Evolutionary conservation across 2,113 vertebrate species (phyloP).

Genomic region (Phyllostomus hastatus): DNA sequence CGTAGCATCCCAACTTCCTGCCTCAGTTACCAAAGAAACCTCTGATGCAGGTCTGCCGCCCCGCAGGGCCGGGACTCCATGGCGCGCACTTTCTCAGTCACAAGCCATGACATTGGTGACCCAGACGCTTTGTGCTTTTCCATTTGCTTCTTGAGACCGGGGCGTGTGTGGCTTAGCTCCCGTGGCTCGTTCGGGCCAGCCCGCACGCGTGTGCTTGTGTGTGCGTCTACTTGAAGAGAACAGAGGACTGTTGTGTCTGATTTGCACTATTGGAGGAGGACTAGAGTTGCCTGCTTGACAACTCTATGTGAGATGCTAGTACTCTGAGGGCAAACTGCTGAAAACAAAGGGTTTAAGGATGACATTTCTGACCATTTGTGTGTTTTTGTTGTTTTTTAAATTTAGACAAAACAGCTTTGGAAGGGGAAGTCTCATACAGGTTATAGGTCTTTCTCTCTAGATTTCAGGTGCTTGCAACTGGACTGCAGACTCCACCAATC

Average conservation of each 20-base stretch:
- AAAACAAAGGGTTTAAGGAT: slow-evolving; percentile 77
- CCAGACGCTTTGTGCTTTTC: slow-evolving; percentile 76
- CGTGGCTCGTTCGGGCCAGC: slow-evolving; percentile 73
- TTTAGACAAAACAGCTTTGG: slow-evolving; percentile 75
- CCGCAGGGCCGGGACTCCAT: slow-evolving; percentile 50
- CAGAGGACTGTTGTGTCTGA: slow-evolving; percentile 84
- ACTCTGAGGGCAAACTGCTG: slow-evolving; percentile 85
- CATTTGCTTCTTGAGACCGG: slow-evolving; percentile 75
- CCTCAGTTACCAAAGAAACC: slow-evolving; percentile 96
- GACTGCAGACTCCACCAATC: slow-evolving; percentile 84
- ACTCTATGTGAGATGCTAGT: slow-evolving; percentile 76
- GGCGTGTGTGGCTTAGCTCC: slow-evolving; percentile 71
- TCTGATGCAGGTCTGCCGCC: slow-evolving; percentile 85
- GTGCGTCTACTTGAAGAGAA: slow-evolving; percentile 90
- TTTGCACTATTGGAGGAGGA: slow-evolving; percentile 90
- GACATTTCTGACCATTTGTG: slow-evolving; percentile 75
- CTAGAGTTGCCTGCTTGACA: slow-evolving; percentile 79
- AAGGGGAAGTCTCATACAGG: slow-evolving; percentile 83
- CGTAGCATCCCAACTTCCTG: slow-evolving; percentile 85
- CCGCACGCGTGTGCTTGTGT: slow-evolving; percentile 75
- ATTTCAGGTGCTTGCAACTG: slow-evolving; percentile 83
- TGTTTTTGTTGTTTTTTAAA: slow-evolving; percentile 52
- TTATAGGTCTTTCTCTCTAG: slow-evolving; percentile 82
- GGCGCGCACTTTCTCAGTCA: slow-evolving; percentile 69
- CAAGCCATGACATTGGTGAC: slow-evolving; percentile 81